These are phyloP conservation scores for Empis stercorea DNA, from an alignment of 2,888 invertebrate genomes.

Conservation along the genomic window DNA sequence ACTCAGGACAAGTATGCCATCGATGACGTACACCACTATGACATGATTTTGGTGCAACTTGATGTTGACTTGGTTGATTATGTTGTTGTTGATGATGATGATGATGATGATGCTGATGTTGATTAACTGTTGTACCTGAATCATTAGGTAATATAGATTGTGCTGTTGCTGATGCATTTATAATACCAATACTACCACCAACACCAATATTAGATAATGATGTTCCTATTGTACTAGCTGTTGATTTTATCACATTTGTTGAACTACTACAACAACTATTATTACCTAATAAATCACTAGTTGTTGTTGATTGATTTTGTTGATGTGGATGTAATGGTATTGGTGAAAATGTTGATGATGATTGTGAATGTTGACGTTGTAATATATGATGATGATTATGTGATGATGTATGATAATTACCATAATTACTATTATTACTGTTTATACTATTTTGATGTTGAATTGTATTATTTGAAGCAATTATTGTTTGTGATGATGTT, in stretches of 20 bases:
- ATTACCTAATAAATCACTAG: conserved; percentile 31
- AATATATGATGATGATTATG: conserved; percentile 20
- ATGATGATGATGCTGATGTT: conserved; percentile 20
- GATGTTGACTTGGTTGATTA: conserved; percentile 22
- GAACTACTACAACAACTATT: conserved; percentile 4
- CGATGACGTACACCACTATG: conserved; percentile 44
- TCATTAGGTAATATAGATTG: conserved; percentile 32
- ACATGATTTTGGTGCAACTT: conserved; percentile 44
- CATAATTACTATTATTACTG: conserved; percentile 19
- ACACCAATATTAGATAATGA: not conserved
- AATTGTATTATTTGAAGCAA: conserved; percentile 14
- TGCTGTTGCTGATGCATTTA: conserved; percentile 26
- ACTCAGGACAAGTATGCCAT: conserved; percentile 84
- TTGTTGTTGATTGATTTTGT: conserved; percentile 34
- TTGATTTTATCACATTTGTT: conserved; percentile 35
- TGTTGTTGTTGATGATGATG: conserved; percentile 23
- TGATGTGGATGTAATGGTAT: conserved; percentile 33
- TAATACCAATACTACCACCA: not conserved
- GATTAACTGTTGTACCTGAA: conserved; percentile 15
- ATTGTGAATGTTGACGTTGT: conserved; percentile 32
- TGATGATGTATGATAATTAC: conserved; percentile 12
- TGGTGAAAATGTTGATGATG: conserved; percentile 34
- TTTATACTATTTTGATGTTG: conserved; percentile 25
- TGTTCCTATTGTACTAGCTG: conserved; percentile 11
- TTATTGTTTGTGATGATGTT: conserved; percentile 30